These are phyloP conservation scores for Phaetusa simplex DNA, from an alignment of 2,113 vertebrate genomes.

Conservation along the genomic window DNA sequence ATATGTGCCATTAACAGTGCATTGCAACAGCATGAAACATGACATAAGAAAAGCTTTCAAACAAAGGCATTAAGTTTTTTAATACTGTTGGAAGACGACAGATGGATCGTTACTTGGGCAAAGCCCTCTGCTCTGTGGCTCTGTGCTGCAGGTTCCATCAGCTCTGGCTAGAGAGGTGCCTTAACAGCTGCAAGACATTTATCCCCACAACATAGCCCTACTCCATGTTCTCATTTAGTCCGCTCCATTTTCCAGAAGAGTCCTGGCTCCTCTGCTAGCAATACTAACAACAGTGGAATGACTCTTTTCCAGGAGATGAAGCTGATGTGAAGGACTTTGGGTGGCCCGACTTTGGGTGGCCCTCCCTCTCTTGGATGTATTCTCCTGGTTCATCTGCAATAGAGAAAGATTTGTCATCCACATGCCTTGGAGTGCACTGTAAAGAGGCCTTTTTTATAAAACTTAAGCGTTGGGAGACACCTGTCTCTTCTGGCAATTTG, in stretches of 20 bases:
- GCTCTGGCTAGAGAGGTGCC: background rate
- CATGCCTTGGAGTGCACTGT: background rate
- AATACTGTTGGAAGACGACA: background rate
- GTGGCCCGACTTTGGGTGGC: background rate
- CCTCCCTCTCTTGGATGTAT: background rate
- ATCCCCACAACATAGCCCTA: background rate
- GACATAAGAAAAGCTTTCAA: background rate
- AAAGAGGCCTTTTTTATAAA: background rate
- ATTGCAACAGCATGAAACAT: background rate
- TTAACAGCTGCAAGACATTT: conserved; percentile 61
- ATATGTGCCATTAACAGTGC: background rate
- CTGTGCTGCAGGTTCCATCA: conserved; percentile 28
- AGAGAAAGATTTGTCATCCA: conserved; percentile 6
- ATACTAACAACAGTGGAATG: background rate
- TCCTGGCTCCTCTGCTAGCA: background rate
- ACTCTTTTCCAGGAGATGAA: background rate
- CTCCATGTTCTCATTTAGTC: background rate
- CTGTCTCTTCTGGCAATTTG: background rate
- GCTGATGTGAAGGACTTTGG: background rate
- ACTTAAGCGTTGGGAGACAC: background rate
- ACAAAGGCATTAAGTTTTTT: background rate
- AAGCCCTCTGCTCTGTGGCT: conserved; percentile 28
- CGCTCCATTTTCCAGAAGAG: conserved; percentile 18
- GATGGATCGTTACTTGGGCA: background rate
- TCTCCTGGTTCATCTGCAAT: background rate